Percentiles rank a stretch among this genome's conserved stretches.
phyloP scores from a whole-genome alignment of 2,888 invertebrate species.

The Eristalis tenax region DNA sequence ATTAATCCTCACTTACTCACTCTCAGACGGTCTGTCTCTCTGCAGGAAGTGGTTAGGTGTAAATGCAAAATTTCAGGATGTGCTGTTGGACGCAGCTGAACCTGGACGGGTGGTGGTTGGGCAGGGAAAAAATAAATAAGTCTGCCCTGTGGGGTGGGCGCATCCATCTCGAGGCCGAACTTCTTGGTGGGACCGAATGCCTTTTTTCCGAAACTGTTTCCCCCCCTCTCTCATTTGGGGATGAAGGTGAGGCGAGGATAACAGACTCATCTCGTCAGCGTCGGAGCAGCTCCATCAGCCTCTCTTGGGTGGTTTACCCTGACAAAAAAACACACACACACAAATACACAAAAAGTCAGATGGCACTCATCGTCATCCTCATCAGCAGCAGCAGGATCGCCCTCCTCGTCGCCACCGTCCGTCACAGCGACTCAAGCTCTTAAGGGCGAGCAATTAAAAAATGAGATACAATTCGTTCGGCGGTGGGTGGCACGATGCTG shows the following conservation, averaged over 20 bases:
- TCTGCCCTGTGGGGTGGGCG: not conserved
- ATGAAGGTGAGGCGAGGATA: not conserved
- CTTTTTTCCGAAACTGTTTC: slow-evolving; percentile 34
- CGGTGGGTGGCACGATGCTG: not conserved
- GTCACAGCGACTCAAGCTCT: slow-evolving; percentile 33
- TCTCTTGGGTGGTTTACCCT: not conserved
- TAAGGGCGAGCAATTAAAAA: slow-evolving; percentile 67
- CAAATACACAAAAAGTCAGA: slow-evolving; percentile 13
- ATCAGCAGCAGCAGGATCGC: not conserved
- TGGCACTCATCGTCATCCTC: slow-evolving; percentile 31
- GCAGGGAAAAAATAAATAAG: slow-evolving; percentile 38
- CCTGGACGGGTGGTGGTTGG: not conserved
- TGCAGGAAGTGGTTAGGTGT: slow-evolving; percentile 53
- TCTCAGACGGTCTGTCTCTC: not conserved
- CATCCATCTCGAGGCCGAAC: slow-evolving; percentile 15
- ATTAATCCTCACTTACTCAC: slow-evolving; percentile 55
- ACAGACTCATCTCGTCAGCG: too few relatives aligned
- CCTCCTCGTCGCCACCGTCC: slow-evolving; percentile 13
- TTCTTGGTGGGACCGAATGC: slow-evolving; percentile 43
- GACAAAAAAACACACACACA: not conserved
- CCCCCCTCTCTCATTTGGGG: not conserved
- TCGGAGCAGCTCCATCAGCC: not conserved
- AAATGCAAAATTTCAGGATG: slow-evolving; percentile 42
- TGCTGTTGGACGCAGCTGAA: not conserved
- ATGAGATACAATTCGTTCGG: slow-evolving; percentile 57